Base-by-base conservation (phyloP, 2,888 invertebrate species). In the Agapostemon virescens region DNA sequence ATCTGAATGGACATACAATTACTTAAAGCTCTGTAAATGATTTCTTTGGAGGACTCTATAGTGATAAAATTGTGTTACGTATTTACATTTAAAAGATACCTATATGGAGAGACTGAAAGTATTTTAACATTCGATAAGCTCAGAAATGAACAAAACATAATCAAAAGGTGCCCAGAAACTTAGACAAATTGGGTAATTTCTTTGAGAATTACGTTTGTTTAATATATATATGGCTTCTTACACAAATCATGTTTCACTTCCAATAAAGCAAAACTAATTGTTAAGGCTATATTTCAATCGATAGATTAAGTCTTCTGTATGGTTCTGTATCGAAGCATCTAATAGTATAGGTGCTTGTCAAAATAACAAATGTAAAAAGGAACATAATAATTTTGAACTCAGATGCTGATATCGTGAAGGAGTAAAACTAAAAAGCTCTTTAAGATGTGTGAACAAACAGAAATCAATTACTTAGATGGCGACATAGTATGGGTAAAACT, bases 401-500 rank as follows among this genome's bases (percentile, higher is more conserved):
- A 72, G 64, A 83, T 84, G 85, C 73, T 70, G 64, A 72, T 75
- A 81, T 79, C 78, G 76, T 87, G 52, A 87, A 64, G 40, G n/a
- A 58, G 69, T 67, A 23, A 33, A 75, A 49, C 69, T 36, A 40
- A 67, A 69, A 74, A 86, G 11, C 71, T 58, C 64, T 63, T 36
- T 63, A 93, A 91, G 93, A 96, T 96, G 96, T 95, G 95, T 93
- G 96, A 96, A 89, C 95, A 95, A 93, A 95, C 95, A 89, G 94
- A 95, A 93, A 94, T 95, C 87, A 93, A 92, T 90, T 96, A 96
- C 93, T 93, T 94, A 88, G 95, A 96, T 88, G 96, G 96, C 72
- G 97, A 97, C 89, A 94, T 97, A 88, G 97, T 97, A 83, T 97
- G 97, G 97, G 97, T 97, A 30, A 97, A 97, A 93, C 93, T 97